Evolutionary conservation across 2,888 invertebrate species (phyloP), one percentile per base, ranked within the genome.

Genomic region (Drosophila percnosoma): DNA sequence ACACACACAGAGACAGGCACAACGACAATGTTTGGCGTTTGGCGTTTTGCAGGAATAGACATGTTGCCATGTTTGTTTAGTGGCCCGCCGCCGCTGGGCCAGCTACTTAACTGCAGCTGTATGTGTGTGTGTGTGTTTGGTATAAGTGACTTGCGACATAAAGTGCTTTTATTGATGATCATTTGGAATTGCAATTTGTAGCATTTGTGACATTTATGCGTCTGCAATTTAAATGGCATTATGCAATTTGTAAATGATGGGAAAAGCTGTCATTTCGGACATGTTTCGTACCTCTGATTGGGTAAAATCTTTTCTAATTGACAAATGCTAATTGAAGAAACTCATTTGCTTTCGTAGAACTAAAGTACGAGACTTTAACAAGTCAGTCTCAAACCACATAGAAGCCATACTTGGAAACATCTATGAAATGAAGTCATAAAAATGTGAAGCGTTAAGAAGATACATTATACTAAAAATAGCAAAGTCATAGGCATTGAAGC

Each of bases 191-290:
- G 83, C 90, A 90, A 87, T 87, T 90, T 87, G 90, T 87, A 87
- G 89, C 76, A 76, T 83, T 90, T 89, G 79, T 89, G 90, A 89
- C 89, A 87, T 90, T 90, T 90, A 87, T 87, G 86, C 84, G 85
- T 77, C 73, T 81, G 75, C 90, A 82, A 80, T 85, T 85, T 75
- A 87, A 85, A 85, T 89, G 71, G 68, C 75, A 68, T 82, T 82
- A 90, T 80, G 86, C 86, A 79, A 83, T 78, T 80, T 88, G 83
- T 73, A 68, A 63, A 27, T 66, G 42, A 68, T 63, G 31, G 8
- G 18, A 15, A 31, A 24, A 21, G 57, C 51, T 73, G 73, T 55
- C 66, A 57, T 66, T 57, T 68, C 33, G 31, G 49, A 67, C 54
- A 68, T 64, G 31, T 48, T 31, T 40, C 53, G 57, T 59, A 66